Base-by-base conservation (phyloP, 2,113 vertebrate species). In the Silurus meridionalis region DNA sequence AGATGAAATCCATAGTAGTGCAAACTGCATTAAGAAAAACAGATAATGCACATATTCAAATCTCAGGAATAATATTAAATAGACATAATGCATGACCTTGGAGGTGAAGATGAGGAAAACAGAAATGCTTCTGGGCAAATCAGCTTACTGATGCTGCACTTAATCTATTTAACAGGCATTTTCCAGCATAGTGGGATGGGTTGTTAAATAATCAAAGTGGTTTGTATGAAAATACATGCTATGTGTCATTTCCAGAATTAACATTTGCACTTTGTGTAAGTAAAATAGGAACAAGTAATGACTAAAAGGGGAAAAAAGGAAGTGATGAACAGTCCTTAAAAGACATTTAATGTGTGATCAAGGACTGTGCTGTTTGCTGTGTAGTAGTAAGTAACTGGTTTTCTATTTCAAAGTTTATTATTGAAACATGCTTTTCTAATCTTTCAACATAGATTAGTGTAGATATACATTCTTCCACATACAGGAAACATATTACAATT, bases 61-160 rank as follows among this genome's bases (percentile, higher is more conserved):
- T 88, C 74, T 79, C 37, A 37, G 37, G 37, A 37, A 37, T 37
- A 37, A 37, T 37, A 37, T 37, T 37, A 37, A 37, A 37, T 91
- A 75, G 87, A 80, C 46, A 86, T 87, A 4, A 93, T 91, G 0
- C 90, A 60, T 3, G 89, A 91, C 55, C 5, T 74, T 37, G 46
- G 9, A 50, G 37, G 46, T 50, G 17, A 23, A 63, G 7, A 10
- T 15, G 21, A 63, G 21, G n/a, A 23, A n/a, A 23, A 63, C 61
- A 60, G 5, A 6, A 6, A 6, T n/a, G 61, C 7, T n/a, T 23
- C 23, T 1, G 61, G 6, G 21, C 61, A n/a, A 23, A 7, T 63
- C 58, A 19, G 58, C 5, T 60, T 17, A 60, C 58, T 17, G 17
- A 60, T 1, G 19, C 5, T 60, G 17, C 17, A 7, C 0, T 60